Conservation (phyloP, 2,797 vertebrate genomes). For the Meda fulgida region DNA sequence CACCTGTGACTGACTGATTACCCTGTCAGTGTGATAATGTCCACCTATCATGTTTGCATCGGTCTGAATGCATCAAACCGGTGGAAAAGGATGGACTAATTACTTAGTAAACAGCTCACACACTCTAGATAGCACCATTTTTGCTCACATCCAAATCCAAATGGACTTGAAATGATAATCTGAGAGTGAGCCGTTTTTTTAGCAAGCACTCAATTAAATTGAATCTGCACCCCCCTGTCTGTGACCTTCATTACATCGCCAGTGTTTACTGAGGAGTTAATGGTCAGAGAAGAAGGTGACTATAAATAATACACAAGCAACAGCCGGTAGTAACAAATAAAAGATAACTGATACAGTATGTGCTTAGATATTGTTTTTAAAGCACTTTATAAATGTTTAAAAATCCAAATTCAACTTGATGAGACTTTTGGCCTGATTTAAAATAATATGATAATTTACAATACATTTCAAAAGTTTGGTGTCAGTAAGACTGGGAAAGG, state of each 20-base stretch:
- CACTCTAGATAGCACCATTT: constrained; percentile 3
- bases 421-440: not conserved
- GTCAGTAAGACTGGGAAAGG: not conserved
- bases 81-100: constrained; percentile 24
- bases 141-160: constrained; percentile 11
- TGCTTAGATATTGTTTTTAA: not conserved
- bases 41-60: constrained; percentile 30
- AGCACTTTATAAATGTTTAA: not conserved
- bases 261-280: not conserved
- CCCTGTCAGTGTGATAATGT: constrained; percentile 25
- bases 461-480: not conserved
- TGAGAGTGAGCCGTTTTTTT: not conserved
- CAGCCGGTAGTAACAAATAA: not conserved
- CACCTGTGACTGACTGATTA: constrained; percentile 8
- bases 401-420: not conserved
- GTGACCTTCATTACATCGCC: constrained; percentile 9
- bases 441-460: not conserved
- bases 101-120: constrained; percentile 16
- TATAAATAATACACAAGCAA: constrained; percentile 14
- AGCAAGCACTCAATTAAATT: constrained; percentile 12
- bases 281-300: constrained; percentile 6
- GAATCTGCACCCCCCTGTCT: not conserved
- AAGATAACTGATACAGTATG: not conserved
- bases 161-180: constrained; percentile 1
- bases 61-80: constrained; percentile 18